Base-by-base conservation (phyloP, 2,113 vertebrate genomes). In the Microtus montanus region DNA sequence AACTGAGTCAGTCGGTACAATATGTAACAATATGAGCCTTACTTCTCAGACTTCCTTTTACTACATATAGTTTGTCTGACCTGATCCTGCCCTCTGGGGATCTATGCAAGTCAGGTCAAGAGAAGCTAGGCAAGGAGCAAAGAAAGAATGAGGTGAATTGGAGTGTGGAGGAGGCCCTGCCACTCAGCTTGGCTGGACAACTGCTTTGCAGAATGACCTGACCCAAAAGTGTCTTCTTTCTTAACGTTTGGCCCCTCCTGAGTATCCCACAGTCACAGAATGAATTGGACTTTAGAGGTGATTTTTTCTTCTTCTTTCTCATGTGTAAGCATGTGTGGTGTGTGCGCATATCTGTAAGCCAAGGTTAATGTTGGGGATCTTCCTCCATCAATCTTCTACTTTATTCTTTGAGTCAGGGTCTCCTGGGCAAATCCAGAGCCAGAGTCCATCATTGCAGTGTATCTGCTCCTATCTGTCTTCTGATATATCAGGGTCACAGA, bases 51-150 rank as follows among this genome's bases (percentile, higher is more conserved):
- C 8, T 61, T 75, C 74, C 49, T 8, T 75, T 19, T 74, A 30
- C 2, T 28, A 54, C 7, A 30, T 2, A 7, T 1, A 20, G 14
- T 9, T 4, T 26, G 4, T 26, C 20, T 28, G 70, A 35, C 7
- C 2, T 9, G 24, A 35, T 41, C 19, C 8, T 47, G 41, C 14
- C 80, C 19, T 92, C 30, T 47, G 54, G 33, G 13, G n/a, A 47
- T 35, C 52, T 47, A 44, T 14, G 7, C 20, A 58, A 71, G n/a
- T 5, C n/a, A 22, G 22, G 33, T 38, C 58, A 52, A 15, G 24
- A 75, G 49, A 14, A 19, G 24, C 22, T 33, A 41, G 61, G 17
- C 15, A 5, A 44, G 38, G 7, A 44, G 5, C 1, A 5, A 54
- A 13, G 58, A 33, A 83, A 35, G 14, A 8, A 3, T 2, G 2